A percentile compares a stretch with the other conserved stretches of the same genome.
Conservation (phyloP, 2,797 vertebrate genomes). For the Steatocranus sp. region DNA sequence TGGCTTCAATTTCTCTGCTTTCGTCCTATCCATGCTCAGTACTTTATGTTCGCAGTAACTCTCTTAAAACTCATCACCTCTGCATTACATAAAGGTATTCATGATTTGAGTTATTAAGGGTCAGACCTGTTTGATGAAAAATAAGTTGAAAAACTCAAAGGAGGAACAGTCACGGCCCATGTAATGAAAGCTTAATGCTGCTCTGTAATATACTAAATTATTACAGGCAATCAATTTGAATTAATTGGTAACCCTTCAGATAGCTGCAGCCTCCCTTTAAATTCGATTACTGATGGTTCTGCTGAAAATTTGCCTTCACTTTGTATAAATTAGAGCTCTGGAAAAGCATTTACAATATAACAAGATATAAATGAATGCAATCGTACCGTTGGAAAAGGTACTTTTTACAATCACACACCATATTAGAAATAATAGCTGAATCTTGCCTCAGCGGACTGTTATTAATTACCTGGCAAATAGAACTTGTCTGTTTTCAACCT, state of each 20-base stretch:
- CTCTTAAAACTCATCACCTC: constrained; percentile 52
- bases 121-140: constrained; percentile 40
- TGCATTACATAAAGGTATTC: constrained; percentile 3
- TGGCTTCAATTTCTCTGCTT: constrained; percentile 51
- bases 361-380: constrained; percentile 94
- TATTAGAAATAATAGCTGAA: constrained; percentile 94
- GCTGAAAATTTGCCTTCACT: constrained; percentile 64
- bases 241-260: constrained; percentile 65
- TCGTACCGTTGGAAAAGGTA: constrained; percentile 90
- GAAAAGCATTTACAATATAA: constrained; percentile 78
- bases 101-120: constrained; percentile 41
- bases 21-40: constrained; percentile 52
- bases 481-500: constrained; percentile 74
- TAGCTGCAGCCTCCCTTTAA: constrained; percentile 59
- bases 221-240: constrained; percentile 62
- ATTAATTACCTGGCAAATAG: constrained; percentile 80
- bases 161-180: constrained; percentile 24
- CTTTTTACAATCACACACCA: constrained; percentile 92
- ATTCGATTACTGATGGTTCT: constrained; percentile 69
- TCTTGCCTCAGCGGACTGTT: constrained; percentile 82
- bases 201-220: constrained; percentile 61
- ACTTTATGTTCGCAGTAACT: constrained; percentile 38
- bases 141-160: constrained; percentile 35
- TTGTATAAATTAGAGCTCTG: constrained; percentile 76
- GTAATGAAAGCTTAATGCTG: constrained; percentile 60